A percentile compares a stretch with the other conserved stretches of the same genome.
Evolutionary conservation across 2,888 invertebrate genomes (phyloP).

Genomic region (Boloria selene): DNA sequence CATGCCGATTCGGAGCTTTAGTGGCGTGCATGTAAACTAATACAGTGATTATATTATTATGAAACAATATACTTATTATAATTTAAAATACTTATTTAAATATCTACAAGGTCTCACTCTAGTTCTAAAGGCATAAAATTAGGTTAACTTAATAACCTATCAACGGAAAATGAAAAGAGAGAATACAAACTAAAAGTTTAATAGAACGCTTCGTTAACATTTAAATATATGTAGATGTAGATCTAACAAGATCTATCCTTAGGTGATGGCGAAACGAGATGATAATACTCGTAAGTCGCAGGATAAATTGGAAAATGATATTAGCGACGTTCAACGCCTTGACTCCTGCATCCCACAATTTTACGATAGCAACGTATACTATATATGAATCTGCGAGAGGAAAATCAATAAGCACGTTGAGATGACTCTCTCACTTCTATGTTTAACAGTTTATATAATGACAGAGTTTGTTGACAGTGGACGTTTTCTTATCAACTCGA

Average conservation of each 20-base stretch:
- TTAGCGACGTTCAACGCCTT: conserved; percentile 27
- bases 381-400: conserved; percentile 50
- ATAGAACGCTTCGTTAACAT: conserved; percentile 25
- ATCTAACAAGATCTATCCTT: conserved; percentile 30
- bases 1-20: too few relatives aligned
- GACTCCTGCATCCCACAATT: conserved; percentile 52
- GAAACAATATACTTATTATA: too few relatives aligned
- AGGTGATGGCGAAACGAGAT: conserved; percentile 36
- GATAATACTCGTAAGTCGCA: conserved; percentile 34
- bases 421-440: conserved; percentile 55
- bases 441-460: conserved; percentile 57
- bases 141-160: conserved; percentile 24
- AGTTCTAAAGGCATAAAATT: conserved; percentile 16
- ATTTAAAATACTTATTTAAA: too few relatives aligned
- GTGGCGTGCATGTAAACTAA: too few relatives aligned
- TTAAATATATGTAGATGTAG: conserved; percentile 41
- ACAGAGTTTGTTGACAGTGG: conserved; percentile 76
- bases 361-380: conserved; percentile 58
- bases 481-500: conserved; percentile 74
- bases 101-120: background rate
- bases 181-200: conserved; percentile 29
- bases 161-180: conserved; percentile 20
- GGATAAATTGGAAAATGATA: conserved; percentile 40
- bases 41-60: too few relatives aligned
- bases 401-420: conserved; percentile 74